Base-by-base conservation (phyloP, 2,888 invertebrate genomes). In the Myathropa florea region DNA sequence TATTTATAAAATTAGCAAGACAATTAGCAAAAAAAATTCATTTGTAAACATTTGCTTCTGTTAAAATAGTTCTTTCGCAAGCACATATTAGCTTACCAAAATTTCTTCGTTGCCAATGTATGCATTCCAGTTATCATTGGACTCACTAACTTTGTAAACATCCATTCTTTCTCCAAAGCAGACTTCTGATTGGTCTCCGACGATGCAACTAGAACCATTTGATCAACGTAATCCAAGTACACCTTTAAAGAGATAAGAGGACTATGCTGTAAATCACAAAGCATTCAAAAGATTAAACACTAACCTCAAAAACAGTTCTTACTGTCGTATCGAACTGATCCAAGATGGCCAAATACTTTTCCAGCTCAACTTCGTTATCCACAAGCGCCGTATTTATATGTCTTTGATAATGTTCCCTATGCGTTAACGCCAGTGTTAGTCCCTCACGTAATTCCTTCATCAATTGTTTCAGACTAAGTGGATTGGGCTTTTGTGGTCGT, bases 401-500 rank as follows among this genome's bases (percentile, higher is more conserved):
- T 1, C 94, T 93, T 61, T 95, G 94, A 91, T 95, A 97, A 90
- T 96, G 95, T 89, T 96, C 95, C 14, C 97, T 95, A 93, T 97
- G 96, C 77, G 95, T 94, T 55, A 97, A 95, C 14, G 98, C 97
- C 63, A 97, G 95, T 89, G 95, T 95, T 72, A 99, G 93, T 0
- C 97, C 97, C 90, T 98, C 98, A 85, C 97, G 96, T 88, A 98
- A 94, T 93, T 99, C 98, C 90, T 96, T 95, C 93, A 97, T 97
- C 67, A 98, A 92, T 94, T 98, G 98, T 90, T 97, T 95, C 61
- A 98, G 95, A 89, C 97, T 97, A 61, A 98, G 94, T 7, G 96
- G 95, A 67, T 97, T 97, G 0, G 98, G 98, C 67, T 96, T 95
- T 24, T 95, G 94, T 0, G 97, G 97, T 79, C 96, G 95, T 83